Base-by-base conservation (phyloP, 2,797 vertebrate genomes). In the Sebastes steindachneri region DNA sequence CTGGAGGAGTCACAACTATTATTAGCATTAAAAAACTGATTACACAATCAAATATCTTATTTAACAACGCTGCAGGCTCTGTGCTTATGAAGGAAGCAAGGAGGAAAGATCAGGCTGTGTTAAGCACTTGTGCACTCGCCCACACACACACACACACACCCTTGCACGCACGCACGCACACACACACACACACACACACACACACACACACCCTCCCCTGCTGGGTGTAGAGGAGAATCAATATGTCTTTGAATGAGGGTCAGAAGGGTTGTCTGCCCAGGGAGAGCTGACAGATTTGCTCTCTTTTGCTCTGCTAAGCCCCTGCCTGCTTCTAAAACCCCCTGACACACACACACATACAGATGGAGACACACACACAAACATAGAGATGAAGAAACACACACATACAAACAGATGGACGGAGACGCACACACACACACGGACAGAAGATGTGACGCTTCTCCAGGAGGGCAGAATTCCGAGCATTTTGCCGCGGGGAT, bases 191-290 rank as follows among this genome's bases (percentile, higher is more conserved):
- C n/a, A n/a, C 51, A 28, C 70, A 57, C 72, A 72, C 85, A 80
- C 70, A 78, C 84, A 88, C 88, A 89, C 88, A 80, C 81, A 74
- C 74, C 68, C 88, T 90, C 90, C 93, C 91, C 93, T 94, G 94
- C 93, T 94, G 94, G 92, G 88, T 92, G 91, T 93, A 93, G 93
- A 94, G 95, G 93, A 96, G 96, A 96, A 96, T 96, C 96, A 96
- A 96, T 96, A 96, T 93, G 95, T 95, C 95, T 96, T 96, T 96
- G 95, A 96, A 96, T 96, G 95, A 95, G 95, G 96, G 96, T 96
- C 96, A 96, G 93, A 94, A 95, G 96, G 96, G 95, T 94, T 96
- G 93, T 94, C 95, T 96, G 94, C 93, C 95, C 93, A 92, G 95
- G 95, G 95, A 96, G 93, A 96, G 95, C 95, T 96, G 95, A 96